Evolutionary conservation across 2,888 invertebrate genomes (phyloP), one percentile per base, ranked within the genome.

Genomic region (Tenthredo amoena): DNA sequence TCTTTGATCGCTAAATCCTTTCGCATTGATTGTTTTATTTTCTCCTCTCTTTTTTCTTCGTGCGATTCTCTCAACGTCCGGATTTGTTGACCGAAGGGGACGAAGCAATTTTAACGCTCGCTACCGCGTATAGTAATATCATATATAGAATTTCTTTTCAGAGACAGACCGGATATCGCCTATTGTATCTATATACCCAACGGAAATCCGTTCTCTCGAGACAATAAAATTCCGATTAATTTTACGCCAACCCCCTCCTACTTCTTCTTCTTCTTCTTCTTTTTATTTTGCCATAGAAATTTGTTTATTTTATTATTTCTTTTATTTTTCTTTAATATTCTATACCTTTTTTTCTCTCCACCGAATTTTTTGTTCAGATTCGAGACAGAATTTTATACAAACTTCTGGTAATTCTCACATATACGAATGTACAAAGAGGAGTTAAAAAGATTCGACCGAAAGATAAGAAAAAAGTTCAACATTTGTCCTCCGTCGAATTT

Each of bases 141-240:
- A 26, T 50, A 50, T 62, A 62, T 21, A 62, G 62, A 21, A 62
- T 62, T 62, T 62, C 62, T 26, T 62, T 62, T 62, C 62, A 21
- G 26, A 62, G 26, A 62, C 62, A 62, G 62, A 62, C 62, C 62
- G 62, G 62, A 62, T 62, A 62, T 62, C 62, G 62, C 12, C 62
- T 62, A 62, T 62, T 62, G 62, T 62, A 62, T 62, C 62, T 62
- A 62, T 18, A 21, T 26, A 62, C 62, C 21, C 62, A 26, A 62
- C 62, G 62, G 62, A 62, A 62, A 62, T 62, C 62, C 62, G 62
- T 62, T 62, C 12, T 26, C 10, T 62, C 2, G 26, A 12, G 26
- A 62, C 62, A 62, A 62, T 26, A 26, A 62, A 62, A 62, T 62
- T 62, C 62, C 62, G 26, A 21, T 62, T 62, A 62, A 62, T 62